Evolutionary conservation across 1,140 invertebrate species (phyloP).

Genomic region (Sycophila sp.): DNA sequence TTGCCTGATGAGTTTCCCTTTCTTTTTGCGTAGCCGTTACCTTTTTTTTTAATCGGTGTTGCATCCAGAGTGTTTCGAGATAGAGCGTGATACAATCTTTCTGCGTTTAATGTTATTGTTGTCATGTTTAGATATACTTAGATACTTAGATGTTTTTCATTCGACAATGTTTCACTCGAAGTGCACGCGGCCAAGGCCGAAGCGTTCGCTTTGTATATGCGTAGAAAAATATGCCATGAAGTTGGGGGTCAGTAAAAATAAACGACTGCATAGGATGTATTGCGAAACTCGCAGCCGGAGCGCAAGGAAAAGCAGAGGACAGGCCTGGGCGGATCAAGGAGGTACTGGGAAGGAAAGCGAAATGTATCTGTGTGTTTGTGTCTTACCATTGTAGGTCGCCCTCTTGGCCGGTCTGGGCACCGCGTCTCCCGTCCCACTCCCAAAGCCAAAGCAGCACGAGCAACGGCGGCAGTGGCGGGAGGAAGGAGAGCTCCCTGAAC

Average conservation of each 20-base stretch:
- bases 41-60: not conserved
- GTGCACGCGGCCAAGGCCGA: too few species aligned
- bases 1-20: slow-evolving; percentile 21
- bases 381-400: slow-evolving; percentile 67
- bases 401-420: slow-evolving; percentile 70
- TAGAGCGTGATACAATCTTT: slow-evolving; percentile 12
- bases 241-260: not conserved
- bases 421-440: slow-evolving; percentile 58
- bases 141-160: not conserved
- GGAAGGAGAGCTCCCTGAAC: slow-evolving; percentile 35
- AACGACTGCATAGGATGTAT: not conserved
- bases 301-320: too few species aligned
- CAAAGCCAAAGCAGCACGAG: not conserved
- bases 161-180: too few species aligned
- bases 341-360: not conserved
- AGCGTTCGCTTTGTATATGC: too few species aligned
- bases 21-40: slow-evolving; percentile 2
- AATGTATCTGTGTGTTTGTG: slow-evolving; percentile 30
- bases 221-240: not conserved
- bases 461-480: slow-evolving; percentile 16
- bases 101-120: slow-evolving; percentile 34
- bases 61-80: not conserved
- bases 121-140: slow-evolving; percentile 17
- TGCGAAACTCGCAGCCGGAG: too few species aligned
- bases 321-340: too few species aligned